Evolutionary conservation across 2,888 invertebrate genomes (phyloP).

Genomic region (Eumerus sabulonum): DNA sequence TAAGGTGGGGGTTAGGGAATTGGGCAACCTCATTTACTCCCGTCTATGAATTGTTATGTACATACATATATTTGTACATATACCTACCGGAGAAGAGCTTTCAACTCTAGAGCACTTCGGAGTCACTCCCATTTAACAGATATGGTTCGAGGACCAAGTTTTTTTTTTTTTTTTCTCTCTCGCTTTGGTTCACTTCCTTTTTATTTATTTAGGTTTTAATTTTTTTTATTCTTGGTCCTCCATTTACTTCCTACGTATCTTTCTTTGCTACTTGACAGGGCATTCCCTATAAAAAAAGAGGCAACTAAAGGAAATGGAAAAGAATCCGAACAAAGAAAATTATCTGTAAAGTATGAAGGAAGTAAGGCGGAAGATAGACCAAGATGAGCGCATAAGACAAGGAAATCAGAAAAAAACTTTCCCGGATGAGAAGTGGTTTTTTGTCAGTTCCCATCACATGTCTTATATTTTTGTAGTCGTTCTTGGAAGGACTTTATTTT

Average conservation of each 20-base stretch:
- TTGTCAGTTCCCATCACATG: slow-evolving; percentile 10
- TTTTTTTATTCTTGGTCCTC: no score
- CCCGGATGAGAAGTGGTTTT: slow-evolving; percentile 23
- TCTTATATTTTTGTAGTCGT: slow-evolving; percentile 8
- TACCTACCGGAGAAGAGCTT: slow-evolving; percentile 50
- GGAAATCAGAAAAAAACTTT: slow-evolving; percentile 22
- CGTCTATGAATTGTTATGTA: slow-evolving; percentile 34
- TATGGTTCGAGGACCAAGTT: slow-evolving; percentile 23
- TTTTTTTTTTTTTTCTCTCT: slow-evolving; percentile 25
- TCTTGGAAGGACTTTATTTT: background rate
- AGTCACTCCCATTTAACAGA: slow-evolving; percentile 64
- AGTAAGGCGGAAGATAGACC: slow-evolving; percentile 2
- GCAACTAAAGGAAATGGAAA: slow-evolving; percentile 9
- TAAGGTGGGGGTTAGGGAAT: slow-evolving; percentile 17
- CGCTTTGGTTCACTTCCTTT: no score
- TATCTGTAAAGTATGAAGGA: slow-evolving; percentile 21
- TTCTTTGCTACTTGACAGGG: slow-evolving; percentile 45
- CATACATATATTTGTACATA: slow-evolving; percentile 24
- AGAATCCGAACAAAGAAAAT: slow-evolving; percentile 35
- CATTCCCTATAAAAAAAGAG: slow-evolving; percentile 28
- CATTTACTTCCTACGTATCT: background rate
- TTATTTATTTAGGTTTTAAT: no score
- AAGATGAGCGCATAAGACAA: slow-evolving; percentile 7
- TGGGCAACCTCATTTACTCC: slow-evolving; percentile 48
- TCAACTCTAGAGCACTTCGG: slow-evolving; percentile 42